These are phyloP conservation scores for Onychostoma macrolepis DNA, from an alignment of 2,113 vertebrate genomes.

Conservation along the genomic window DNA sequence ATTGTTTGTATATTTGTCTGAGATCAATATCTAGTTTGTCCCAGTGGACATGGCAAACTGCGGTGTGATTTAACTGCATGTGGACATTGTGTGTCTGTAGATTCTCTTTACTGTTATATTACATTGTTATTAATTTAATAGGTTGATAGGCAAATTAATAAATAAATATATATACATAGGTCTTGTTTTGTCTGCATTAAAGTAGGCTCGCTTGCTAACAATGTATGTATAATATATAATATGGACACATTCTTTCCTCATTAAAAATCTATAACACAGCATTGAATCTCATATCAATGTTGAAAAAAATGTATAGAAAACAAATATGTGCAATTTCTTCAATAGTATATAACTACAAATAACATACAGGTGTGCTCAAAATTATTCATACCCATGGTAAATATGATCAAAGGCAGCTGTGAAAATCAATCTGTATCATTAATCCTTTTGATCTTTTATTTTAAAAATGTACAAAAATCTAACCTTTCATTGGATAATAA, in stretches of 20 bases:
- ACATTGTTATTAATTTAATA: neutral
- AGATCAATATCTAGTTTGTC: constrained; percentile 15
- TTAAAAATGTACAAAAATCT: no score
- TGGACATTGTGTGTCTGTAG: neutral
- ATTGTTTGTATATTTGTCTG: neutral
- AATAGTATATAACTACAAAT: no score
- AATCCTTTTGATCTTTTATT: no score
- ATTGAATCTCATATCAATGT: neutral
- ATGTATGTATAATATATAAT: neutral
- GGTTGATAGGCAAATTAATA: neutral
- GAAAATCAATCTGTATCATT: no score
- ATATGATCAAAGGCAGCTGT: no score
- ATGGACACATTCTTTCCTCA: no score
- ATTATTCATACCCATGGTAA: no score
- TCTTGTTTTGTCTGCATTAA: neutral
- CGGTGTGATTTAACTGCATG: neutral
- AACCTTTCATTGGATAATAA: no score
- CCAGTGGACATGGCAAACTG: neutral
- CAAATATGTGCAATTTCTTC: no score
- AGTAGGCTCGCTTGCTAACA: neutral
- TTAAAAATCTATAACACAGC: no score
- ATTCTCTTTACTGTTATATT: neutral
- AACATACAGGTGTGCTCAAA: no score
- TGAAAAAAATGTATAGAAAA: no score
- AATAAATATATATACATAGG: neutral